Base-by-base conservation (phyloP, 2,113 vertebrate species). In the Lepisosteus osseus region DNA sequence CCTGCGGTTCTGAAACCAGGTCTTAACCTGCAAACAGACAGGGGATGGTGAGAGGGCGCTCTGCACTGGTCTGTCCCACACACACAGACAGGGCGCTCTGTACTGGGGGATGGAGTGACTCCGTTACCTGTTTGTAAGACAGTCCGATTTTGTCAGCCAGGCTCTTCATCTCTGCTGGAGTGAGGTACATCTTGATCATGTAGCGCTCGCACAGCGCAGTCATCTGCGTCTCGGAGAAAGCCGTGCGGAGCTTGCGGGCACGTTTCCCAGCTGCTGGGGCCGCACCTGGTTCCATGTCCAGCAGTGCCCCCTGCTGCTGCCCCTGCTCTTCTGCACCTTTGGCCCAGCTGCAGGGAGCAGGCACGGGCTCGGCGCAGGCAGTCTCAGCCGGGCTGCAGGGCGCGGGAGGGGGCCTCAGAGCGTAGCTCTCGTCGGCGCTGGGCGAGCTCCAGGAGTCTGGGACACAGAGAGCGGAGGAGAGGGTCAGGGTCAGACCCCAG, bases 1-100 rank as follows among this genome's bases (percentile, higher is more conserved):
- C 72, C 96, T 90, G 40, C 94, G 87, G 69, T 97, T 97, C 77
- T 98, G 96, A 83, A 98, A 98, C 96, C 96, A 98, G 0, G 95
- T 97, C 83, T 97, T 98, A 8, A 98, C 93, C 96, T 97, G 42
- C 0, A 43, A 72, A 40, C 15, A 8, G 3, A 51, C 29, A 54
- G n/a, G 56, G 2, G 7, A 29, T 29, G 29, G 29, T 29, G 29
- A 29, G 29, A 29, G 29, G 29, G 29, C 2, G 29, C 29, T 29
- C 29, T 29, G 29, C 2, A 29, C 29, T 2, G 2, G 29, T 29
- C 29, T 29, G 29, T 29, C 12, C 41, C 47, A 67, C 8, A 11
- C 15, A n/a, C 6, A 51, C 12, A n/a, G 13, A 6, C 14, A 7
- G 14, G 9, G 41, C 45, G 6, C 7, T 6, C 12, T 51, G 11